phyloP scores from a whole-genome alignment of 2,888 invertebrate species.

The Iselma pallidipennis region DNA sequence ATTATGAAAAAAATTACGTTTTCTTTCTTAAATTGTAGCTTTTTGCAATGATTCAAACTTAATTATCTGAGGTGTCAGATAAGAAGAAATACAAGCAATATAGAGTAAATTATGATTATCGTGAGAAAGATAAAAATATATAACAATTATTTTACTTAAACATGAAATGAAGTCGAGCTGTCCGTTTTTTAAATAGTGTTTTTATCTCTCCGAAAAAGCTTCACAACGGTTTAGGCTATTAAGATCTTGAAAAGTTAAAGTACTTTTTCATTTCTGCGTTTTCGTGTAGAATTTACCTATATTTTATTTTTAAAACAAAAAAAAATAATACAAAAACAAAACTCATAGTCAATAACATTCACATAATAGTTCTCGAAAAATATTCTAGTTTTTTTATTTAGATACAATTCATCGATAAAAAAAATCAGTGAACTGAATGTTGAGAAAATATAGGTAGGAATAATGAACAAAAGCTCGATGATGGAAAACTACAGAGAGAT shows the following conservation, averaged over 20 bases:
- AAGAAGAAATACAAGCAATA: conserved; percentile 11
- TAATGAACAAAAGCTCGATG: conserved; percentile 12
- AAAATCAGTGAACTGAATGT: conserved; percentile 11
- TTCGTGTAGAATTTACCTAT: conserved; percentile 10
- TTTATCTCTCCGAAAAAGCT: conserved; percentile 25
- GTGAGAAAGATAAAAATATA: conserved; percentile 18
- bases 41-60: neutral
- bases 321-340: conserved; percentile 9
- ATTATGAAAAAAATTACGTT: too few relatives aligned
- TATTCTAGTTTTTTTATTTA: conserved; percentile 14
- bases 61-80: conserved; percentile 1
- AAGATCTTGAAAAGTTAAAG: conserved; percentile 32
- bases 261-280: conserved; percentile 28
- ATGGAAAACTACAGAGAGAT: conserved; percentile 10
- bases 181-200: conserved; percentile 28
- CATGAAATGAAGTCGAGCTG: conserved; percentile 27
- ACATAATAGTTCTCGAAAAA: too few relatives aligned
- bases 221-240: conserved; percentile 28
- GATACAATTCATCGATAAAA: conserved; percentile 16
- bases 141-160: conserved; percentile 26
- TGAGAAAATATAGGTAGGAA: conserved; percentile 7
- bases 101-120: conserved; percentile 22
- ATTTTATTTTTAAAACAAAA: conserved; percentile 9
- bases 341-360: conserved; percentile 11
- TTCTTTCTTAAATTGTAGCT: neutral